Percentiles rank a stretch among this genome's conserved stretches.
Conservation (phyloP, 2,113 vertebrate genomes). For the Gopherus evgoodei region DNA sequence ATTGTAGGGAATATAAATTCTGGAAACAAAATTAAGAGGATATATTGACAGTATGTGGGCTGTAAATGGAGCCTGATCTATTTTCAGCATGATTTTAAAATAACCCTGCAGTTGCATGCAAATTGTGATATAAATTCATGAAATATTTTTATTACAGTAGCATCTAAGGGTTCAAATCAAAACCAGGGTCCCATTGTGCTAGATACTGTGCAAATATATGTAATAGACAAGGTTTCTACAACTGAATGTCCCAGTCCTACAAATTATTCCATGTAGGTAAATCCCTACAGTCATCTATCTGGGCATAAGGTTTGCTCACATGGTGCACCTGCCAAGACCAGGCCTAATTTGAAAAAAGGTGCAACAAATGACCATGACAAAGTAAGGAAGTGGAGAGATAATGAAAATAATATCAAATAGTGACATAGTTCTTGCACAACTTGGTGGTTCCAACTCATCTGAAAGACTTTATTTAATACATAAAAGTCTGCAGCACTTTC, state of each 20-base stretch:
- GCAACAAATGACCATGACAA: not conserved
- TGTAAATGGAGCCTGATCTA: slow-evolving; percentile 7
- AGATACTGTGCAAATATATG: no score
- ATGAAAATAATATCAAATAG: not conserved
- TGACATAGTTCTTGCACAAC: not conserved
- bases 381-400: not conserved
- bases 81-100: slow-evolving; percentile 47
- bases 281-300: not conserved
- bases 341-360: not conserved
- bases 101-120: slow-evolving; percentile 24
- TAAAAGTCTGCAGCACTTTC: not conserved
- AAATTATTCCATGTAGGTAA: not conserved
- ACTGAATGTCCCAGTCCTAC: not conserved
- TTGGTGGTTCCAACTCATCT: not conserved
- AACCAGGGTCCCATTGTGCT: not conserved
- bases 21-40: slow-evolving; percentile 14
- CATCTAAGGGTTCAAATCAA: not conserved
- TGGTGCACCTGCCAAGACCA: not conserved
- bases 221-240: not conserved
- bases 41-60: slow-evolving; percentile 25
- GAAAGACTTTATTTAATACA: not conserved
- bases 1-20: slow-evolving; percentile 21
- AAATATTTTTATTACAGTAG: slow-evolving; percentile 6
- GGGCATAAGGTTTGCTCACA: not conserved
- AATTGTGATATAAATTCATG: slow-evolving; percentile 16